Base-by-base conservation (phyloP, 92 coral and sea anemone genomes). In the Diadumene lineata region DNA sequence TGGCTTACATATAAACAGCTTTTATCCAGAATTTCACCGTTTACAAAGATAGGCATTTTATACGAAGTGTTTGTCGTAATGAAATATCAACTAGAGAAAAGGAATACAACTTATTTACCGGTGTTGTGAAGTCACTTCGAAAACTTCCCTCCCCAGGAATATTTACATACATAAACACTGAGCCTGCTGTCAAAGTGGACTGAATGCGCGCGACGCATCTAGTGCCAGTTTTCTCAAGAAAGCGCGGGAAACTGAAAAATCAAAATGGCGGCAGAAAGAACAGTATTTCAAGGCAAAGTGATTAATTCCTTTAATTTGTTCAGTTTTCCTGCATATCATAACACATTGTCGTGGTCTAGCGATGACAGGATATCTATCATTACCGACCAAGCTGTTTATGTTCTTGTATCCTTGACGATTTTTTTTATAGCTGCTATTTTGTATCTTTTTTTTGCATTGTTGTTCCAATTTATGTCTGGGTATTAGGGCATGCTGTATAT, bases 301-400 rank as follows among this genome's bases (percentile, higher is more conserved):
- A 73, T 83, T 13, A 83, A 90, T n/a, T 73, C 80, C 19, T 43
- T 82, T 28, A 69, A 65, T 71, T 60, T 93, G 9, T 76, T 84
- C 38, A 56, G 74, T 50, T 48, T 56, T 30, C 87, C 89, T 18
- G 82, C 92, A 31, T 55, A 64, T 56, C 86, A 82, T n/a, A 80
- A 84, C n/a, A 89, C 92, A 15, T 33, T 93, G 21, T 75, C 92
- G 17, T 93, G 98, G 98, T 93, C 98, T 1, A 64, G 56, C 11
- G 98, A 93, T 78, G 96, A 91, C 63, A 81, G 93, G 48, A 74
- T 93, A 63, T 88, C 98, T 58, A 92, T 93, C 21, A 82, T 83
- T 1, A 87, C 92, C 38, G 92, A 85, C 29, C 87, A 84, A 60
- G 79, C 87, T 75, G 90, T 93, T 32, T 82, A 81, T 64, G 73